Base-by-base conservation (phyloP, 2,113 vertebrate genomes). In the Erythrocebus patas region DNA sequence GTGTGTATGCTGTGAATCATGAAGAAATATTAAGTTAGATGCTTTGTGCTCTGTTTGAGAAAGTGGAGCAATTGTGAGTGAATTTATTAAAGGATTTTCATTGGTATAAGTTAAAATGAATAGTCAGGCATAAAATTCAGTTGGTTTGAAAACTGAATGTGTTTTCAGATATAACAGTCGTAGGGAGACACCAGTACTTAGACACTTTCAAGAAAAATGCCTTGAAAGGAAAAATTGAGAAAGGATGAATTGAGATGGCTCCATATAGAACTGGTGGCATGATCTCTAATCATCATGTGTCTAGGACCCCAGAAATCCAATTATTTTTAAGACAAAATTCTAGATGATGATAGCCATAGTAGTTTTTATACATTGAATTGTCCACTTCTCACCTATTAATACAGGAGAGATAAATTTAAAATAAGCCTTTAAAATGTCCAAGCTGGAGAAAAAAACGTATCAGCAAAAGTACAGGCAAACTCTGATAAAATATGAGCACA, bases 321-420 rank as follows among this genome's bases (percentile, higher is more conserved):
- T 95, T 97, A 84, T 32, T 25, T 96, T 82, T 87, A 66, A 96
- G 75, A 96, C 43, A 95, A 93, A 93, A 91, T 80, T 70, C n/a
- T 80, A 89, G 64, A 89, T 96, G 68, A 79, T 89, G 68, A 18
- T 93, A 90, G 32, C 43, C 50, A 57, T 6, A 14, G n/a, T 64
- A 52, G 9, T 75, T 96, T 89, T 66, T 89, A 35, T 57, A 68
- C 3, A 84, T 66, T 95, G 72, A 95, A 75, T 45, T 81, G 57
- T 52, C 66, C 55, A 90, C 59, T 75, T 96, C 66, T 93, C 85
- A 57, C 25, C 32, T 88, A 30, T 83, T 94, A 95, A 73, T 48
- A 96, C 4, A 68, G 52, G 4, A 43, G 48, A 91, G 27, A 97
- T 89, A 93, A 96, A 95, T 90, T 95, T 96, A 94, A 95, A 97